Evolutionary conservation across 2,113 vertebrate genomes (phyloP).

Genomic region (Cyprinodon variegatus): DNA sequence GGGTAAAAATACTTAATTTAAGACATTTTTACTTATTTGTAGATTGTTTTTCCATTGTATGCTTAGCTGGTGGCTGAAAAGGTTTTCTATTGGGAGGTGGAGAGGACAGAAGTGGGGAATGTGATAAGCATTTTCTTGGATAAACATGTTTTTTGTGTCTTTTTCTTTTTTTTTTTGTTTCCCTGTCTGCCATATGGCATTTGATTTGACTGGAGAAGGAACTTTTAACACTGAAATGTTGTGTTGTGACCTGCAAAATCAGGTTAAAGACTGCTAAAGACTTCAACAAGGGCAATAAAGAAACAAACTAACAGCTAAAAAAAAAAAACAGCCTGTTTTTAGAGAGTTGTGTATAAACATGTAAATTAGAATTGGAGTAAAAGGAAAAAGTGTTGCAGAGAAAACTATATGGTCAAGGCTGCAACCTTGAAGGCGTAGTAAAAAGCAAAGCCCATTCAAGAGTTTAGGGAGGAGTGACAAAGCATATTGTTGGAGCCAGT

Average conservation of each 20-base stretch:
- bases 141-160: conserved; percentile 22
- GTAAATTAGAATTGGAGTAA: background rate
- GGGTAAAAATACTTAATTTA: too few species aligned
- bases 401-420: too few species aligned
- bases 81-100: conserved; percentile 21
- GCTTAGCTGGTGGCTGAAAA: conserved; percentile 39
- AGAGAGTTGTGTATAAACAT: background rate
- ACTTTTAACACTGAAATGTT: background rate
- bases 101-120: conserved; percentile 10
- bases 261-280: background rate
- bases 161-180: conserved; percentile 28
- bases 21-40: too few species aligned
- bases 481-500: too few species aligned
- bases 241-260: background rate
- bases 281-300: background rate
- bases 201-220: conserved; percentile 8
- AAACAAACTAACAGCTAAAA: background rate
- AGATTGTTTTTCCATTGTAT: background rate
- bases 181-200: conserved; percentile 60
- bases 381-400: background rate
- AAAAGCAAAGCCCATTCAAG: background rate
- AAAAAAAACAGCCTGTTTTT: background rate
- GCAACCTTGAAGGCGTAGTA: background rate
- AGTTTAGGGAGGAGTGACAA: too few species aligned
- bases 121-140: conserved; percentile 48